These are phyloP conservation scores for Biston stratarius DNA, from an alignment of 2,888 invertebrate species.

Conservation along the genomic window DNA sequence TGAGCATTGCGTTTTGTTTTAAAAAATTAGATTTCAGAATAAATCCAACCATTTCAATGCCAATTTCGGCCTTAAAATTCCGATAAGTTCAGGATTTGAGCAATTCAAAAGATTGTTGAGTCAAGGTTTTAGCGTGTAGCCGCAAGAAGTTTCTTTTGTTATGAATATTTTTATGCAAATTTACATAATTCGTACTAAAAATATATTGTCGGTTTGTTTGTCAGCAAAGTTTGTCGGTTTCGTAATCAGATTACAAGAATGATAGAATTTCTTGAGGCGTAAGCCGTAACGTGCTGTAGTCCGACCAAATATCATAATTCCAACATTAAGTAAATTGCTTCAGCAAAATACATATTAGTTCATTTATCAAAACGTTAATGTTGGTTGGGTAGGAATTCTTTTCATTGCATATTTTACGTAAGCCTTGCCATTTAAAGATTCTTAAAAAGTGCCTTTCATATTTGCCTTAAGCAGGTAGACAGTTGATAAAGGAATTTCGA, in stretches of 20 bases:
- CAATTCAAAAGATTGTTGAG: conserved; percentile 1
- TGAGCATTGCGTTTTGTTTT: too few relatives aligned
- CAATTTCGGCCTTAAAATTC: background rate
- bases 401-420: conserved; percentile 20
- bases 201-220: background rate
- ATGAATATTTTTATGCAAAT: background rate
- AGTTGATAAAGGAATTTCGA: conserved; percentile 32
- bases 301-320: conserved; percentile 8
- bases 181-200: conserved; percentile 2
- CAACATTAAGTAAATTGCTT: background rate
- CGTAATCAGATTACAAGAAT: conserved; percentile 28
- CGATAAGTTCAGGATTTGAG: background rate
- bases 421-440: conserved; percentile 32
- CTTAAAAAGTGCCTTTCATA: conserved; percentile 34
- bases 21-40: background rate
- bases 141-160: background rate
- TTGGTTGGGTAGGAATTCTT: conserved; percentile 8
- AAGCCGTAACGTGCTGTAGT: conserved; percentile 16
- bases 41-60: background rate
- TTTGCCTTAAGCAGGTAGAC: conserved; percentile 33
- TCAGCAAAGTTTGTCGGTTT: conserved; percentile 19
- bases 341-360: background rate
- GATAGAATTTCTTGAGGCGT: conserved; percentile 26
- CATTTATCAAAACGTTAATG: background rate
- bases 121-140: conserved; percentile 6